Base-by-base conservation (phyloP, 2,888 invertebrate species). In the Dryomyza anilis region DNA sequence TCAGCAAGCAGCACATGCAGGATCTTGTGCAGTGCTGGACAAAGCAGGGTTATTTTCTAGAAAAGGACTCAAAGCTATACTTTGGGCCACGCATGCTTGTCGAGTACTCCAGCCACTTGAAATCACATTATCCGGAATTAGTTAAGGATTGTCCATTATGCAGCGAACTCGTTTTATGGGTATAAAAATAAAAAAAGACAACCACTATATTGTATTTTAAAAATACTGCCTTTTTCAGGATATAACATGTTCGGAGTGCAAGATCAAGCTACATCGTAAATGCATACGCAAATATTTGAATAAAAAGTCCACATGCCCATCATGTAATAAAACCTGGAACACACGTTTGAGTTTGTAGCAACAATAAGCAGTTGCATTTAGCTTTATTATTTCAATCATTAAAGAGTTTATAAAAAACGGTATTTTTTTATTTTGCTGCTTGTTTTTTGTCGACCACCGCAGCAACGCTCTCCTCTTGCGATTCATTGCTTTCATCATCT, bases 11-110 rank as follows among this genome's bases (percentile, higher is more conserved):
- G 23, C 74, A 74, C 5, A 74, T 74, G 16, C 75, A 76, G 63
- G 69, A 67, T 29, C 39, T 77, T 8, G 63, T 76, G 7, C 65
- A 68, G 12, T 68, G 63, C 10, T 78, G 77, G 77, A 71, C 71
- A 5, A 30, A 68, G 2, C 69, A 72, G 25, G 78, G 78, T 0
- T 78, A 78, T 53, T 76, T 77, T 57, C 29, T 71, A 7, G 71
- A 72, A 53, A 66, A 68, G 7, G 70, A 74, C 10, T 69, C 71
- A 23, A 69, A 64, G 33, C 65, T 76, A 6, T 76, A 73, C 36
- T 74, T 76, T 45, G 78, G 78, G 1, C 76, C 77, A 7, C 71
- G 72, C 29, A 73, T 71, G 63, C 56, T 78, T 29, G 71, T 73
- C 7, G 78, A 78, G 56, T 76, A 74, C 46, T 73, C 69, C 3